Evolutionary conservation across 2,113 vertebrate genomes (phyloP).

Genomic region (Natator depressus): DNA sequence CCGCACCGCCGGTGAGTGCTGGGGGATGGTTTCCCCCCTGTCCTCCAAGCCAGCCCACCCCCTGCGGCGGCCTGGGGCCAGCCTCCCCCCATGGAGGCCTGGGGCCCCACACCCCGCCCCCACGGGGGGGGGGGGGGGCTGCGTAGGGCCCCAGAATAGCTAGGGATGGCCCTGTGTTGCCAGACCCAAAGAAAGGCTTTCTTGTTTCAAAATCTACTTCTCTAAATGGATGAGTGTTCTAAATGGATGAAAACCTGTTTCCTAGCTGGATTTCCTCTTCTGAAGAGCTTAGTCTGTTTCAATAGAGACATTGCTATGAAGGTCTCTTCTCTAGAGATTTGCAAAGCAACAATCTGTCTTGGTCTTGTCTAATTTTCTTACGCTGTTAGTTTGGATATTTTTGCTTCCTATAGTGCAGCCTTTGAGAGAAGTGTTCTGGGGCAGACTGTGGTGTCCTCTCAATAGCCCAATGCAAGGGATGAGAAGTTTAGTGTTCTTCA

Average conservation of each 20-base stretch:
- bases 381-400: not conserved
- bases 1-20: no score
- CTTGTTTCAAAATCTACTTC: not conserved
- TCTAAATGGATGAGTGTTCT: not conserved
- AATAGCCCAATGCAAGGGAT: not conserved
- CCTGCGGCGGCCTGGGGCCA: no score
- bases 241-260: not conserved
- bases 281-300: not conserved
- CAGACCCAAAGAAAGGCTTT: not conserved
- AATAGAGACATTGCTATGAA: no score
- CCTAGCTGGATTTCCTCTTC: rapidly evolving
- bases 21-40: no score
- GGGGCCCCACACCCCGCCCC: no score
- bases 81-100: no score
- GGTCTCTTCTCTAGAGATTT: not conserved
- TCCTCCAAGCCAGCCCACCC: no score
- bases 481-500: not conserved
- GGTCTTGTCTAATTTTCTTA: not conserved
- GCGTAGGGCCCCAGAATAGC: no score
- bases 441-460: not conserved
- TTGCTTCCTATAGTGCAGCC: not conserved
- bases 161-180: not conserved
- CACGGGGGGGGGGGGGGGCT: no score
- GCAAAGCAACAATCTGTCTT: not conserved
- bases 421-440: not conserved